Evolutionary conservation across 2,888 invertebrate species (phyloP), one percentile per base, ranked within the genome.

Genomic region (Drosophila tripunctata): DNA sequence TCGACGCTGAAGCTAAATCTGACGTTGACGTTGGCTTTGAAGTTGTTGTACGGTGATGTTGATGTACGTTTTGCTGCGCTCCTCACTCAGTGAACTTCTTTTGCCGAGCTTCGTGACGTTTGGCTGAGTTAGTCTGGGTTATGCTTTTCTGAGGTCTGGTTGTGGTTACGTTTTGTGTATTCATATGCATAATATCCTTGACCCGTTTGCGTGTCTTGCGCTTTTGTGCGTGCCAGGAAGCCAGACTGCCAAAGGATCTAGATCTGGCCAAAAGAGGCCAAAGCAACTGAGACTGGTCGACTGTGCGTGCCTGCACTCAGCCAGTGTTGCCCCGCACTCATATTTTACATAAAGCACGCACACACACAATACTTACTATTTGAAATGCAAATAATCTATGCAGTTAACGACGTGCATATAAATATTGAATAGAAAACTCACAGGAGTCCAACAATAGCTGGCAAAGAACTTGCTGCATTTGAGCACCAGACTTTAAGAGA

Each of bases 151-250:
- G 8, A 15, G 52, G 44, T 12, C n/a, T 24, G 12, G 27, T 54
- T 19, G 44, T 8, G 44, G 24, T 17, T 48, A 19, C 31, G 65
- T 21, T 36, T 60, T 63, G 64, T 69, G 57, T 65, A 81, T 76
- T 74, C 78, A 78, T 81, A 65, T 83, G 84, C 74, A 84, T 70
- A 74, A 84, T 75, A 81, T 81, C 81, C 81, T 85, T 85, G 82
- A 82, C 85, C 85, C 50, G 76, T 74, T 78, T 81, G 75, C 67
- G 66, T 79, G 80, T 65, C 66, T 74, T 74, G 75, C 67, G 68
- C 83, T 77, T 78, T 73, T 82, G 72, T 77, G 79, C 75, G 79
- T 77, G 68, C 64, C 69, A 63, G 58, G 56, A 72, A 72, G 65
- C 60, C 58, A 56, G 44, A 57, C 71, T 15, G 54, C 22, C 70